Percentiles rank a stretch among this genome's conserved stretches.
Evolutionary conservation across 2,113 vertebrate species (phyloP).

Genomic region (Microcebus lehilahytsara): DNA sequence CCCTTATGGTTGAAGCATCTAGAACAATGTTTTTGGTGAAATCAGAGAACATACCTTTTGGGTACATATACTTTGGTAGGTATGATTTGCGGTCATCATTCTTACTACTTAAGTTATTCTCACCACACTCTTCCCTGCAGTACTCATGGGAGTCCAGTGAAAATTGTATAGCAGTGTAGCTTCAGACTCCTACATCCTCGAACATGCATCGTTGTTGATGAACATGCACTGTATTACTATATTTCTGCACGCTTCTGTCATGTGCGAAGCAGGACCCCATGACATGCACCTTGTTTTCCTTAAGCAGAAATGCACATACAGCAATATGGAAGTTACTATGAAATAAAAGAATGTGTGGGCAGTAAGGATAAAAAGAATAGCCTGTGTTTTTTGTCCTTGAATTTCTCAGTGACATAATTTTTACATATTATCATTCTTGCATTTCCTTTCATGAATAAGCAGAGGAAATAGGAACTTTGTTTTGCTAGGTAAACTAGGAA

Average conservation of each 20-base stretch:
- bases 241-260: neutral
- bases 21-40: neutral
- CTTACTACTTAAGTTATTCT: neutral
- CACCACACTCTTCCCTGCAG: neutral
- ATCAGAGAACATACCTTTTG: neutral
- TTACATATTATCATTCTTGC: neutral
- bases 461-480: neutral
- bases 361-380: neutral
- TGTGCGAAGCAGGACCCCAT: neutral
- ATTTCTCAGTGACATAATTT: neutral
- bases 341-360: neutral
- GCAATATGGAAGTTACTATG: neutral
- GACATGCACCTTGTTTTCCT: neutral
- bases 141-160: neutral
- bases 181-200: neutral
- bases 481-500: neutral
- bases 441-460: neutral
- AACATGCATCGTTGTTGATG: neutral
- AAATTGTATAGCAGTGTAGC: neutral
- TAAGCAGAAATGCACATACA: neutral
- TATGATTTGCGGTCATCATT: neutral
- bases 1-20: neutral
- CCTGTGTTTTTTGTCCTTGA: too few species aligned
- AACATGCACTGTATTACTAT: neutral
- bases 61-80: neutral